phyloP scores from a whole-genome alignment of 2,113 vertebrate species.

The Taurulus bubalis region DNA sequence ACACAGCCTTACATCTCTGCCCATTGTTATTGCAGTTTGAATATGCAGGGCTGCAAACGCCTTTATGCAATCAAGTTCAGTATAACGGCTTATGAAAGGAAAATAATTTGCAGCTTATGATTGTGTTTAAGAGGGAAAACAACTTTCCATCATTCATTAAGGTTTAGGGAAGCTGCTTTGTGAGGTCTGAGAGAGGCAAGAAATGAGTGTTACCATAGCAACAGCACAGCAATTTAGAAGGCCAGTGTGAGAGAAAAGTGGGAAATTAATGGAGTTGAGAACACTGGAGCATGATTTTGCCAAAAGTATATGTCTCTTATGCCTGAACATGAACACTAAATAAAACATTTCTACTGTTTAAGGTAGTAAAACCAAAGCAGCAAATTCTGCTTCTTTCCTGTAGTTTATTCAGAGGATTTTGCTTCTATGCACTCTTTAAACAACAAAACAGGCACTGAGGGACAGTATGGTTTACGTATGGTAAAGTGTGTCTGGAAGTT shows the following conservation, averaged over 20 bases:
- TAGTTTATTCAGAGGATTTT: constrained; percentile 29
- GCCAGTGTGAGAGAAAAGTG: constrained; percentile 52
- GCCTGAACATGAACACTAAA: constrained; percentile 16
- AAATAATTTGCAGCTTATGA: constrained; percentile 63
- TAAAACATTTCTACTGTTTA: constrained; percentile 19
- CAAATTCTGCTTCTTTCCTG: neutral
- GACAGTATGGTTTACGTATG: too few species aligned
- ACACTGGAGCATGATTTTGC: constrained; percentile 40
- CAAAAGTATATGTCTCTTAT: constrained; percentile 5
- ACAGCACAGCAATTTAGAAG: constrained; percentile 69
- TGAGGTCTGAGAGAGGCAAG: constrained; percentile 52
- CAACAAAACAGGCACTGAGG: neutral
- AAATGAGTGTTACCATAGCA: constrained; percentile 78
- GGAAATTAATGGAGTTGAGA: constrained; percentile 61
- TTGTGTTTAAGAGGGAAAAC: constrained; percentile 57
- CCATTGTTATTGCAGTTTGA: constrained; percentile 41
- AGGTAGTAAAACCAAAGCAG: neutral
- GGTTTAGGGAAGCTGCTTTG: constrained; percentile 59
- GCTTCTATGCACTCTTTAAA: neutral
- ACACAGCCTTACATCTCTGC: constrained; percentile 19
- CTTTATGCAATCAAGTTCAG: constrained; percentile 42
- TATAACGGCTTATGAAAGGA: constrained; percentile 35
- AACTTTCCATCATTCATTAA: constrained; percentile 69
- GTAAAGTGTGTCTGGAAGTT: too few species aligned
- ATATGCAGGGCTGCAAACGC: constrained; percentile 29